Base-by-base conservation (phyloP, 2,888 invertebrate genomes). In the Pseudeuparius sepicola region DNA sequence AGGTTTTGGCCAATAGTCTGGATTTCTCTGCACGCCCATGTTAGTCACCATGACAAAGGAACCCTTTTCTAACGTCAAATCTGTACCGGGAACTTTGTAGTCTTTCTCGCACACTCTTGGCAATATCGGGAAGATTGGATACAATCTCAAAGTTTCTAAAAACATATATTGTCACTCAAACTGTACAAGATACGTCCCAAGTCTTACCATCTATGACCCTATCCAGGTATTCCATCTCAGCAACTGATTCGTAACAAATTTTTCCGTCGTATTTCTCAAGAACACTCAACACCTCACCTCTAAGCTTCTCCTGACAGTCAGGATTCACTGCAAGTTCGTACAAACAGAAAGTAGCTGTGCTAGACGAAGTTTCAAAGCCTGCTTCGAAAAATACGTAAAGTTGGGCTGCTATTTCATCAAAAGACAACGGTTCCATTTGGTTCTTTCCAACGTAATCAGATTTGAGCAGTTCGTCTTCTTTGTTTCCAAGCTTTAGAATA, bases 1-100 rank as follows among this genome's bases (percentile, higher is more conserved):
- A 1, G 79, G 78, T 6, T 78, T 64, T 0, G 72, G 70, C 36
- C 49, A 54, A 37, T 49, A 48, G 34, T 51, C 50, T 5, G 50
- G 47, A 42, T 55, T 53, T 24, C 46, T 40, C 7, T 55, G 55
- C 7, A 56, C 41, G 5, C 51, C 55, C 30, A 49, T 36, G 31
- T 46, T 47, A 3, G 51, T 41, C 20, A 56, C 45, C 24, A 49
- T 17, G 4, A 53, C 45, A 4, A 43, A 39, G 1, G 43, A 43
- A 2, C 45, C 47, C 33, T 50, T 49, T 36, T 52, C 46, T 14
- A 56, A 18, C 1, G 36, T 41, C 4, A 46, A 15, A 24, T 51
- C 40, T 6, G 50, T 47, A 10, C 44, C 52, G 4, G 55, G 55
- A 5, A 56, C 39, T 23, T 34, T 35, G 31, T 54, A 56, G 14